Percentiles rank a stretch among this genome's conserved stretches.
phyloP scores from a whole-genome alignment of 2,113 vertebrate species.

The Heterocephalus glaber region DNA sequence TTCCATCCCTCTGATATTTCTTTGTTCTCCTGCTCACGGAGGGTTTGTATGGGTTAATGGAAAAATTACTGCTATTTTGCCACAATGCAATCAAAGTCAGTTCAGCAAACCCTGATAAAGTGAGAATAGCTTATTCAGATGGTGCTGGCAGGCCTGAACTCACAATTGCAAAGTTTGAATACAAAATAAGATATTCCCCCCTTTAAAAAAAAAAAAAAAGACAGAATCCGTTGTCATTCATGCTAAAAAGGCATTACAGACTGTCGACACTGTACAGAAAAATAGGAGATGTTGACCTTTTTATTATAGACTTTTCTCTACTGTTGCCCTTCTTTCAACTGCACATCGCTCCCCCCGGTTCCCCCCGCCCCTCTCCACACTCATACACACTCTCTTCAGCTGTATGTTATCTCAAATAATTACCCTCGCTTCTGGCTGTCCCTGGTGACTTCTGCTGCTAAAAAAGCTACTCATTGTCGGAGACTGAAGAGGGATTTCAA shows the following conservation, averaged over 20 bases:
- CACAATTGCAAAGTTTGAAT: slow-evolving; percentile 92
- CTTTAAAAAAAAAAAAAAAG: slow-evolving; percentile 69
- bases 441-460: slow-evolving; percentile 90
- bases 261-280: slow-evolving; percentile 90
- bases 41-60: slow-evolving; percentile 85
- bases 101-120: slow-evolving; percentile 89
- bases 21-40: slow-evolving; percentile 83
- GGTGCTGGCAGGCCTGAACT: slow-evolving; percentile 85
- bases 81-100: slow-evolving; percentile 91
- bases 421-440: slow-evolving; percentile 96
- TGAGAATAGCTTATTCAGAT: slow-evolving; percentile 92
- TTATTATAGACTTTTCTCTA: slow-evolving; percentile 88
- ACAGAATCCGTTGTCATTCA: slow-evolving; percentile 90
- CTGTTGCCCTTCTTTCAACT: slow-evolving; percentile 86
- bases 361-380: slow-evolving; percentile 71
- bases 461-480: slow-evolving; percentile 92
- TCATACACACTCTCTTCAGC: slow-evolving; percentile 86
- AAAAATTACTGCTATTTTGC: slow-evolving; percentile 89
- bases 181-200: slow-evolving; percentile 91
- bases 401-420: slow-evolving; percentile 98
- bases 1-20: slow-evolving; percentile 79
- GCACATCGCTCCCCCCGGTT: slow-evolving; percentile 78
- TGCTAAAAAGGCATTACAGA: slow-evolving; percentile 93
- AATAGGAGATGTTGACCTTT: slow-evolving; percentile 97
- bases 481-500: slow-evolving; percentile 93